These are phyloP conservation scores for Neogale vison DNA, from an alignment of 2,113 vertebrate genomes.

Conservation along the genomic window DNA sequence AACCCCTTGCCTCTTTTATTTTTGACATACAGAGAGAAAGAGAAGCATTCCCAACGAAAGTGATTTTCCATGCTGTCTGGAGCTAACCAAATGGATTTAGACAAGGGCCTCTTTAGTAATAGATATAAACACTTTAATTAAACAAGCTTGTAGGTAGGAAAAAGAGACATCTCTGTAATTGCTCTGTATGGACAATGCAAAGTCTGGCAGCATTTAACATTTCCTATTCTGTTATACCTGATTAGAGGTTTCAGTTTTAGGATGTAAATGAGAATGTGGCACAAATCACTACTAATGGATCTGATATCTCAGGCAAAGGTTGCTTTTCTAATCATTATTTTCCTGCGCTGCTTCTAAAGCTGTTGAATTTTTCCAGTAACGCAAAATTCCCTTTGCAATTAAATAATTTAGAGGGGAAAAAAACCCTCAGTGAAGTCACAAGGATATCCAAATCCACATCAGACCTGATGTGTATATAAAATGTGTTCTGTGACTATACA, in stretches of 20 bases:
- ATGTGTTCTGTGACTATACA: neutral
- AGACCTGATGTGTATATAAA: neutral
- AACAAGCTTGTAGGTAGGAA: neutral
- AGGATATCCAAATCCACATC: neutral
- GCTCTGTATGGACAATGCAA: neutral
- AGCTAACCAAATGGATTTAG: neutral
- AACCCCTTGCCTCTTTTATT: neutral
- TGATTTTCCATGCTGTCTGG: neutral
- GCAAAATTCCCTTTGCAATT: conserved; percentile 47
- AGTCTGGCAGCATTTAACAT: conserved; percentile 37
- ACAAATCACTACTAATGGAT: conserved; percentile 3
- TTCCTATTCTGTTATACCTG: neutral
- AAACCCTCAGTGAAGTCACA: neutral
- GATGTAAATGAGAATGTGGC: conserved; percentile 55
- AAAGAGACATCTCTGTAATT: conserved; percentile 23
- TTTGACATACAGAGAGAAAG: neutral
- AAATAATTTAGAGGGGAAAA: conserved; percentile 54
- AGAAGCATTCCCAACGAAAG: neutral
- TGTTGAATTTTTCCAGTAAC: neutral
- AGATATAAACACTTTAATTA: neutral
- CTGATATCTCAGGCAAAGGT: conserved; percentile 52
- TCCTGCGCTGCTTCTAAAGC: conserved; percentile 46
- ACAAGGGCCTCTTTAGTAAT: neutral
- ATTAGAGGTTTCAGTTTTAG: conserved; percentile 43
- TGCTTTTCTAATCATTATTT: conserved; percentile 63